Percentiles rank a stretch among this genome's conserved stretches.
phyloP scores from a whole-genome alignment of 2,113 vertebrate species.

The Amia ocellicauda region DNA sequence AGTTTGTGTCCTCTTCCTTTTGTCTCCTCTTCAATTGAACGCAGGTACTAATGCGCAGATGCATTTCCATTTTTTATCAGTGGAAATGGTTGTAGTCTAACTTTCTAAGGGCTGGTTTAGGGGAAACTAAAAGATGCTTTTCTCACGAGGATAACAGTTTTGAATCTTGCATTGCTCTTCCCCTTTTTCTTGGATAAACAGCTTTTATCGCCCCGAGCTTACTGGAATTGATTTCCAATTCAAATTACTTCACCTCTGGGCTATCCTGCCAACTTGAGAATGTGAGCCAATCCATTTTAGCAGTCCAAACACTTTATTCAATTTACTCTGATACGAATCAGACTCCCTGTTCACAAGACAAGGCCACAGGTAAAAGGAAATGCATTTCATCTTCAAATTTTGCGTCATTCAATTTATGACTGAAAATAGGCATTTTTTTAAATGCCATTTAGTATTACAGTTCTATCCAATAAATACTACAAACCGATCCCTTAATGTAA shows the following conservation, averaged over 20 bases:
- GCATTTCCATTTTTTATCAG: background rate
- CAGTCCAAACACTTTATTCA: conserved; percentile 37
- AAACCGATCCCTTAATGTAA: no score
- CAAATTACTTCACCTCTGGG: conserved; percentile 34
- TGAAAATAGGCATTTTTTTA: background rate
- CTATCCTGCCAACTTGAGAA: conserved; percentile 33
- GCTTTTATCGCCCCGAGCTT: conserved; percentile 26
- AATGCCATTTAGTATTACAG: no score
- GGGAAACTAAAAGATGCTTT: background rate
- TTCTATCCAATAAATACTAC: no score
- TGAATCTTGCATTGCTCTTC: conserved; percentile 18
- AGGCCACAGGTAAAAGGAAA: conserved; percentile 28
- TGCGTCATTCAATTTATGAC: background rate
- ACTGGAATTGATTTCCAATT: conserved; percentile 55
- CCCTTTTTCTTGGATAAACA: conserved; percentile 13
- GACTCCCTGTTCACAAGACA: conserved; percentile 30
- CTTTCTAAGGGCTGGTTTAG: background rate
- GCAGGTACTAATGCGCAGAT: no score
- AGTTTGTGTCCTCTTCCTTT: no score
- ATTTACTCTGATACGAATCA: conserved; percentile 35
- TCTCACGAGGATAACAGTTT: conserved; percentile 41
- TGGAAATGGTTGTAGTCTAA: background rate
- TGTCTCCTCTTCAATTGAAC: no score
- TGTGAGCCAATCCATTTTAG: conserved; percentile 17
- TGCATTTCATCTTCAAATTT: background rate